Conservation (phyloP, 2,113 vertebrate genomes). For the Nothocercus nigrocapillus region DNA sequence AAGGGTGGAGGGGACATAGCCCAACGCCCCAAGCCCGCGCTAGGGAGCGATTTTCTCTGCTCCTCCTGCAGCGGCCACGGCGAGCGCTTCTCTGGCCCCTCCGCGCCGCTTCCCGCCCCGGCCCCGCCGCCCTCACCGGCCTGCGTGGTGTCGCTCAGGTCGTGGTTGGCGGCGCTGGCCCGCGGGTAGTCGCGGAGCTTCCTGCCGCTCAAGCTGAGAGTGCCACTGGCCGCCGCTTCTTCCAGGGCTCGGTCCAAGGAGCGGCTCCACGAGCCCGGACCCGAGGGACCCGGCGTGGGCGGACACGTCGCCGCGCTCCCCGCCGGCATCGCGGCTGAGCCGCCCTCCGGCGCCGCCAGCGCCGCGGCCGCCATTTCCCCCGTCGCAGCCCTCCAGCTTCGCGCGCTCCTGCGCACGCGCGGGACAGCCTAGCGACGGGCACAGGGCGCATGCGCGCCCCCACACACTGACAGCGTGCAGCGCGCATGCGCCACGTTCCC, state of each 20-base stretch:
- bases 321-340: neutral
- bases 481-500: neutral
- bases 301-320: neutral
- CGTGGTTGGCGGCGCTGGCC: conserved; percentile 91
- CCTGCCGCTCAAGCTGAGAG: conserved; percentile 94
- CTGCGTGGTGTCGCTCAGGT: conserved; percentile 94
- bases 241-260: conserved; percentile 93
- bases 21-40: neutral
- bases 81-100: neutral
- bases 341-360: conserved; percentile 82
- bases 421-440: neutral
- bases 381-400: conserved; percentile 63
- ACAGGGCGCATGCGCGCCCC: neutral
- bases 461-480: neutral
- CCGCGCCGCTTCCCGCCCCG: neutral
- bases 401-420: conserved; percentile 43
- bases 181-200: conserved; percentile 98
- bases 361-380: conserved; percentile 91
- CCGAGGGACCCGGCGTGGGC: conserved; percentile 61
- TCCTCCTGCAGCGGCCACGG: neutral
- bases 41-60: neutral
- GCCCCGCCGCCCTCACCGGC: conserved; percentile 82
- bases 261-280: conserved; percentile 90
- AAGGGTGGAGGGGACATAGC: neutral
- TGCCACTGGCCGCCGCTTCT: conserved; percentile 90